Percentiles rank a stretch among this genome's conserved stretches.
Conservation (phyloP, 2,888 invertebrate species). For the Tipula lateralis region DNA sequence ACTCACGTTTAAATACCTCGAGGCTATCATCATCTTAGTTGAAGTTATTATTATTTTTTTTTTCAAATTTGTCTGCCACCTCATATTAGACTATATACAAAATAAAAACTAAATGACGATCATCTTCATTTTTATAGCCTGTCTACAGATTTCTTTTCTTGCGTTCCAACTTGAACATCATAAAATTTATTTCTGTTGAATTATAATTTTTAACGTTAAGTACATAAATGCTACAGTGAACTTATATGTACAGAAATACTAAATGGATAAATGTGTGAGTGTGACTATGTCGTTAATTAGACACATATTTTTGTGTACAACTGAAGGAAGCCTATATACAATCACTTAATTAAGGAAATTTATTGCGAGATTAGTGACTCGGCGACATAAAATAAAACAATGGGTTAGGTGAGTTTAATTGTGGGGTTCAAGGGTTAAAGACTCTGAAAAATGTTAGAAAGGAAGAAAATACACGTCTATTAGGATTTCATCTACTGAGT, state of each 20-base stretch:
- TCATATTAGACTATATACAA: not conserved
- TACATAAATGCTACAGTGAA: not conserved
- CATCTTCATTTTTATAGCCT: slow-evolving; percentile 4
- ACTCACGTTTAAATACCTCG: no score
- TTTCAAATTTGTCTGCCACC: slow-evolving; percentile 1
- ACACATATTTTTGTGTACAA: not conserved
- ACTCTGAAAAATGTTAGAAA: no score
- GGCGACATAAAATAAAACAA: not conserved
- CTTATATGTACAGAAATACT: not conserved
- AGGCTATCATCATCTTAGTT: not conserved
- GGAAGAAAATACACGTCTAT: no score
- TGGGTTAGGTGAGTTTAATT: no score
- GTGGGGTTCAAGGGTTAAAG: no score
- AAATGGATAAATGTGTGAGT: not conserved
- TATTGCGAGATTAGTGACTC: not conserved
- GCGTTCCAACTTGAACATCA: not conserved
- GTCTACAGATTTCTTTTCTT: not conserved
- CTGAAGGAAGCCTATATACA: not conserved
- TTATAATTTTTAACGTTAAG: not conserved
- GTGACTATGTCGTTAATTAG: not conserved
- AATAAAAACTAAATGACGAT: not conserved
- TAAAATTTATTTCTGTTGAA: not conserved
- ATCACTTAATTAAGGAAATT: not conserved
- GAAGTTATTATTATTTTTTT: not conserved
- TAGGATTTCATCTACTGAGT: no score